Base-by-base conservation (phyloP, 2,113 vertebrate genomes). In the Isichthys henryi region DNA sequence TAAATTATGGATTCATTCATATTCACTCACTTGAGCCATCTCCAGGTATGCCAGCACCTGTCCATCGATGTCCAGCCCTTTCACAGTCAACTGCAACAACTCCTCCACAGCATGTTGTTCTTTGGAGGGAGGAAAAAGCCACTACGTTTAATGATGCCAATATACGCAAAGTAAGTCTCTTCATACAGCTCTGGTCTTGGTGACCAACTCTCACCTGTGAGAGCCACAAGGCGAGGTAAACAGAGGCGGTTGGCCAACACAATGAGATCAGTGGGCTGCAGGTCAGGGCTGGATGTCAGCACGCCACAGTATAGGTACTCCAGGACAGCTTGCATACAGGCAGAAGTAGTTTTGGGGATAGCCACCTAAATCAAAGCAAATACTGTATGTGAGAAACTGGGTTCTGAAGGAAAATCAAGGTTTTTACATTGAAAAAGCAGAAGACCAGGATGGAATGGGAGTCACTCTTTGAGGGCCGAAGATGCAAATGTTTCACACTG, bases 291-390 rank as follows among this genome's bases (percentile, higher is more conserved):
- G 3, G 97, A 96, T 0, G 95, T 96, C 92, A 98, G 94, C 89
- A 96, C 93, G 0, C 96, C 95, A 1, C 96, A 97, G 94, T 98
- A 98, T 89, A 98, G 95, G 93, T 97, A 98, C 92, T 98, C 97
- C 77, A 98, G 94, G 80, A 98, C 96, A 0, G 96, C 96, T 0
- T 92, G 96, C 93, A 98, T 96, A 82, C 97, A 97, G 90, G 96
- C 94, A 3, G 93, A 90, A 91, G 94, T 96, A 89, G 97, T 97
- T 92, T 96, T 96, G 0, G 97, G 97, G 85, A 98, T 95, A 87
- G 96, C 93, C 35, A 98, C 97, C 97, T 98, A 92, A 0, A 31
- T 87, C 15, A 49, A 91, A 87, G 10, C 85, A n/a, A 88, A 62
- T 70, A 2, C 1, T 39, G 39, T 39, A 70, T 70, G 58, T 66